A percentile compares a stretch with the other conserved stretches of the same genome.
Conservation (phyloP, 2,113 vertebrate species). For the Tympanuchus pallidicinctus region DNA sequence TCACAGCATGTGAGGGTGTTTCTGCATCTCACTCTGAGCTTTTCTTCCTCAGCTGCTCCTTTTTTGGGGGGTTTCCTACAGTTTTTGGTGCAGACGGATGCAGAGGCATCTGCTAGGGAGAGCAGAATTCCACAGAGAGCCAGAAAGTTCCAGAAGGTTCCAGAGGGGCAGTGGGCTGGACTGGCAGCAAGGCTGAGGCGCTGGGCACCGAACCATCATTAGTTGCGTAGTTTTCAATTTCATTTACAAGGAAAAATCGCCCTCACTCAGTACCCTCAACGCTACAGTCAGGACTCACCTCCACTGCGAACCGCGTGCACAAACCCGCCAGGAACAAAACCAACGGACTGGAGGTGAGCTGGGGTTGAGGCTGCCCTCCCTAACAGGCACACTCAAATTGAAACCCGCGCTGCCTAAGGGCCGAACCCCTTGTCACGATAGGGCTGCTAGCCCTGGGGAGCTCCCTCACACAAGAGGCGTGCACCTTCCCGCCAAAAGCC, state of each 20-base stretch:
- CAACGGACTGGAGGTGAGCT: fast-evolving
- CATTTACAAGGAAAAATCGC: fast-evolving
- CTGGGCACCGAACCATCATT: neutral
- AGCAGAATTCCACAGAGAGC: neutral
- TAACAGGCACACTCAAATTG: neutral
- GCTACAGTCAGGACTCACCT: neutral
- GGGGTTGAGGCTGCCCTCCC: fast-evolving
- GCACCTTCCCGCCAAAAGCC: neutral
- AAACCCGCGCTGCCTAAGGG: fast-evolving
- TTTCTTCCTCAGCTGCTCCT: fast-evolving
- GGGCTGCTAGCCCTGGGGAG: too few species aligned
- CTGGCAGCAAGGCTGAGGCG: fast-evolving
- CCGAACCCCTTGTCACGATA: fast-evolving
- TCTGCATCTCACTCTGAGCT: fast-evolving
- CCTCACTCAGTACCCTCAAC: neutral
- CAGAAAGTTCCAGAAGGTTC: neutral
- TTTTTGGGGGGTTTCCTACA: fast-evolving
- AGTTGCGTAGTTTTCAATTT: fast-evolving
- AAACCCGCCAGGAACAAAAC: fast-evolving
- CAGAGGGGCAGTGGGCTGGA: neutral
- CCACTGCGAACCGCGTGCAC: fast-evolving
- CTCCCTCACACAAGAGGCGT: neutral
- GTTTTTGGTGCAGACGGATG: neutral
- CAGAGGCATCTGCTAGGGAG: neutral
- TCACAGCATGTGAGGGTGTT: fast-evolving